Conservation (phyloP, 1,140 invertebrate genomes). For the Atta cephalotes region DNA sequence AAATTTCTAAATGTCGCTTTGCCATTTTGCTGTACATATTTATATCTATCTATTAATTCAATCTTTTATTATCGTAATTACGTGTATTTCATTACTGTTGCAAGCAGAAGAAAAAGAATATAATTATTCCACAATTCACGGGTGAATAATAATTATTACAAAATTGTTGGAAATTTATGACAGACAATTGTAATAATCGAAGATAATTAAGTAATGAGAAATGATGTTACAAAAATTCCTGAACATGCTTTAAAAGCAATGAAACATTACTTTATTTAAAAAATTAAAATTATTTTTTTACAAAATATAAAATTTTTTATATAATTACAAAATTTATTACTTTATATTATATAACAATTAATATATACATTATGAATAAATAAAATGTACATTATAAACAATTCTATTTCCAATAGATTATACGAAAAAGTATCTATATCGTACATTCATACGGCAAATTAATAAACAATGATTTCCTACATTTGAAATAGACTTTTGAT, state of each 20-base stretch:
- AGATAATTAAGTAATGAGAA: background rate
- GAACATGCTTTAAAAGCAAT: background rate
- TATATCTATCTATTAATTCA: background rate
- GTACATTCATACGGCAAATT: background rate
- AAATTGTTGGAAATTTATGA: background rate
- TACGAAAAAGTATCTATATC: background rate
- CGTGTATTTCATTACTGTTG: constrained; percentile 4
- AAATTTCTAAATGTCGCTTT: background rate
- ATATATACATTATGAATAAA: background rate
- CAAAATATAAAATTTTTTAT: background rate
- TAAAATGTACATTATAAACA: background rate
- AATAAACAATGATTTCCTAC: background rate
- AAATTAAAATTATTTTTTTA: background rate
- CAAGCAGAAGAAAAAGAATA: background rate
- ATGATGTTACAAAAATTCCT: background rate
- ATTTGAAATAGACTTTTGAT: background rate
- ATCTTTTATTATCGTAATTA: constrained; percentile 18
- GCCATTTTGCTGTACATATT: background rate
- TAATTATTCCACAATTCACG: background rate
- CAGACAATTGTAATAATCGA: background rate
- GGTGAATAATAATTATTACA: background rate
- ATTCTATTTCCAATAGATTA: background rate
- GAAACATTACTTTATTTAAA: background rate
- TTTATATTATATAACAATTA: background rate
- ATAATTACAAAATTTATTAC: background rate